Evolutionary conservation across 2,113 vertebrate genomes (phyloP), one percentile per base, ranked within the genome.

Genomic region (Helogale parvula): DNA sequence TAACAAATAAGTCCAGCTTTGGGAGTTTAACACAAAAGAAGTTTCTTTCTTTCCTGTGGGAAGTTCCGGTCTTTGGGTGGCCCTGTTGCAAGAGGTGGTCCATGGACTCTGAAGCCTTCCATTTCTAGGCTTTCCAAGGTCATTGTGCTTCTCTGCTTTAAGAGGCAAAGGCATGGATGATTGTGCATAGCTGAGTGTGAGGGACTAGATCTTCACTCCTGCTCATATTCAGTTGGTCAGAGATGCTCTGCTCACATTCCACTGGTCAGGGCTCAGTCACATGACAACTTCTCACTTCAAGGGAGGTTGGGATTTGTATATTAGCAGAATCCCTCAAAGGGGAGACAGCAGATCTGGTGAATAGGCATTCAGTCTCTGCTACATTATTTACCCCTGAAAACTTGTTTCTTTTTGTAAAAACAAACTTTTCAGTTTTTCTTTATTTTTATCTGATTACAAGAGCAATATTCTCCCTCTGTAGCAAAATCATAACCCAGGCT

Each of bases 391-490:
- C 50, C 45, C 31, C 21, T 16, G 13, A 3, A 25, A 47, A 85
- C 29, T 72, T 88, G 3, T 76, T 93, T 76, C 31, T 81, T 95
- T 69, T 69, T n/a, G 27, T 60, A 63, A 83, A 72, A 82, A 47
- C 1, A 71, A 72, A 80, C 17, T 10, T 82, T 25, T 50, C 41
- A 57, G 7, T 50, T 93, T 94, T 92, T 9, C 33, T 92, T 69
- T 88, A 52, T 90, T 38, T 10, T 85, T 91, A 54, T 65, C 38
- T 95, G 95, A 76, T 72, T 90, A 84, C 17, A 94, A 93, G 95
- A 79, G 33, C 29, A 71, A 0, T 45, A 11, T 81, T 27, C 19
- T 81, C 2, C 25, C 13, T 52, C 12, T 66, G 19, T 27, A 52
- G 45, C 74, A 93, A 97, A 93, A 69, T 41, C 35, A 29, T 50